phyloP scores from a whole-genome alignment of 2,888 invertebrate species.

The Ennomos quercinarius region DNA sequence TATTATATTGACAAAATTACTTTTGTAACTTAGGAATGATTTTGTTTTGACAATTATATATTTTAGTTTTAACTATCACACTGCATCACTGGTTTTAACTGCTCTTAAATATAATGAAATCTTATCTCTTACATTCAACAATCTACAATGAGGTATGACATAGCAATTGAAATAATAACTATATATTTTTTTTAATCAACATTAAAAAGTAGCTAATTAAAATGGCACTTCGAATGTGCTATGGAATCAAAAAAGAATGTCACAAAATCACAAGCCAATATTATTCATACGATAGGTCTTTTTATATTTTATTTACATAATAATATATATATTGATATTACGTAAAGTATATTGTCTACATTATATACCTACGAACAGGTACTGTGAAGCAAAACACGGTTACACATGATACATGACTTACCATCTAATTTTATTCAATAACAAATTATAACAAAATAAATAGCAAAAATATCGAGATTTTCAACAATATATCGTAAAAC shows the following conservation, averaged over 20 bases:
- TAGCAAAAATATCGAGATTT: slow-evolving; percentile 29
- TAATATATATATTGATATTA: slow-evolving; percentile 43
- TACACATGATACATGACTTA: slow-evolving; percentile 32
- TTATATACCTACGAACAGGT: slow-evolving; percentile 72
- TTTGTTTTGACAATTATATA: background rate
- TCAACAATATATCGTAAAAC: slow-evolving; percentile 9
- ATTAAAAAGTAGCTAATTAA: slow-evolving; percentile 37
- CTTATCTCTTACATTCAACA: slow-evolving; percentile 40
- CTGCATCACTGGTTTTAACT: slow-evolving; percentile 27
- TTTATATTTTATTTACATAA: slow-evolving; percentile 49
- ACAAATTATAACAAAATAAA: slow-evolving; percentile 24
- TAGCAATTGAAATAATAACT: slow-evolving; percentile 27
- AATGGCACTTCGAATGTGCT: slow-evolving; percentile 47
- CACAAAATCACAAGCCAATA: slow-evolving; percentile 48
- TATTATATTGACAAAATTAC: too few species aligned
- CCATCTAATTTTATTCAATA: slow-evolving; percentile 31
- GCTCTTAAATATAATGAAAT: slow-evolving; percentile 28
- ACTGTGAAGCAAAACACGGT: slow-evolving; percentile 65
- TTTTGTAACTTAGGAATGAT: too few species aligned
- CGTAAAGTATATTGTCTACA: slow-evolving; percentile 66
- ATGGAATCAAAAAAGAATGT: slow-evolving; percentile 40
- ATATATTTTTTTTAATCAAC: slow-evolving; percentile 31
- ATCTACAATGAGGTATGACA: slow-evolving; percentile 33
- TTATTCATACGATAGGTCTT: slow-evolving; percentile 26
- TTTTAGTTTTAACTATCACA: slow-evolving; percentile 31